Evolutionary conservation across 2,113 vertebrate species (phyloP).

Genomic region (Zeus faber): DNA sequence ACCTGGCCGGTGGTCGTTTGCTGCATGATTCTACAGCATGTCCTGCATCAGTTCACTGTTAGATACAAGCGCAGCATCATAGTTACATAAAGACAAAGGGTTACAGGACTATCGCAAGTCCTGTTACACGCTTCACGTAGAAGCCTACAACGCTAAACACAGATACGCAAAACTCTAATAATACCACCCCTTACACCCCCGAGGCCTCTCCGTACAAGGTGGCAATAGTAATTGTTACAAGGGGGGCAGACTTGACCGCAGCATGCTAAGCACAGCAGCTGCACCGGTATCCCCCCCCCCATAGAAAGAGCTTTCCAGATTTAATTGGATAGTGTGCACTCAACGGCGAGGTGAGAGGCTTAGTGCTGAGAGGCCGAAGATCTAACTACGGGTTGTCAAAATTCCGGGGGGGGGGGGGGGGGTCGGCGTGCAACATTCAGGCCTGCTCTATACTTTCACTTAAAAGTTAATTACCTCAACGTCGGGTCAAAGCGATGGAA

Average conservation of each 20-base stretch:
- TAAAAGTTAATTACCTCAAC: slow-evolving; percentile 65
- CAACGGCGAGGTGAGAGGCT: slow-evolving; percentile 65
- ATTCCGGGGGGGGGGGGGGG: too few species aligned
- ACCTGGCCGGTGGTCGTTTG: too few species aligned
- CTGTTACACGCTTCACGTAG: too few species aligned
- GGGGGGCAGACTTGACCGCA: slow-evolving; percentile 42
- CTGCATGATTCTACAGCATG: too few species aligned
- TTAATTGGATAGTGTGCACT: slow-evolving; percentile 67
- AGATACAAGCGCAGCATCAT: neutral
- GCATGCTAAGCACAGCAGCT: slow-evolving; percentile 54
- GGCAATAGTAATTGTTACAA: slow-evolving; percentile 54
- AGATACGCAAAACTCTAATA: neutral
- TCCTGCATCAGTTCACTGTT: too few species aligned
- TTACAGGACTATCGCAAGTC: too few species aligned
- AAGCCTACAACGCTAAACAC: too few species aligned
- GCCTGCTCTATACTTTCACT: slow-evolving; percentile 50
- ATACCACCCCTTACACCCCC: slow-evolving; percentile 2
- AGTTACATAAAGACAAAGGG: slow-evolving; percentile 22
- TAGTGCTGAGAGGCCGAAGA: slow-evolving; percentile 52
- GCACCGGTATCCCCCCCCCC: slow-evolving; percentile 23
- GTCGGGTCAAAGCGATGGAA: too few species aligned
- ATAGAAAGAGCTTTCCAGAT: slow-evolving; percentile 49
- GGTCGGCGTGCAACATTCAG: slow-evolving; percentile 33
- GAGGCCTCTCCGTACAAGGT: slow-evolving; percentile 29
- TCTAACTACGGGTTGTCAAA: slow-evolving; percentile 58